These are phyloP conservation scores for Cephalopholis sonnerati DNA, from an alignment of 2,113 vertebrate species.

Conservation along the genomic window DNA sequence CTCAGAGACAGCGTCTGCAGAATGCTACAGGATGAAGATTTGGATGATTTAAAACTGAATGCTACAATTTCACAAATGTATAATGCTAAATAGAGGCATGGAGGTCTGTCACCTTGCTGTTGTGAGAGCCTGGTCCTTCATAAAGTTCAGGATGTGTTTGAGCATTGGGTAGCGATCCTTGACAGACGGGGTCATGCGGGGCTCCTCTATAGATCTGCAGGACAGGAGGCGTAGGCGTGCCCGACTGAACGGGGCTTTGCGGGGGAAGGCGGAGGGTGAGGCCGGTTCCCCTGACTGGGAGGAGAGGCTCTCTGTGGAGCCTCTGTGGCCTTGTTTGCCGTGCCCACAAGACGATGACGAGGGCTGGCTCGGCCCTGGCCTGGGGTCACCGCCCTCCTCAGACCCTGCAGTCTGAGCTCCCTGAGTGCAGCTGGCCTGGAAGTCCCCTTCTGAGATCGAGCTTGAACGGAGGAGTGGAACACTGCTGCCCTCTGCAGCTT, in stretches of 20 bases:
- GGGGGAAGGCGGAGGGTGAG: constrained; percentile 88
- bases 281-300: constrained; percentile 85
- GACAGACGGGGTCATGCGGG: constrained; percentile 85
- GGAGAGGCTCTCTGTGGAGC: constrained; percentile 78
- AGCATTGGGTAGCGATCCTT: constrained; percentile 92
- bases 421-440: constrained; percentile 82
- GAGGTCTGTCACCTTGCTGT: constrained; percentile 87
- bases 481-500: constrained; percentile 58
- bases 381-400: constrained; percentile 21
- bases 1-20: constrained; percentile 92
- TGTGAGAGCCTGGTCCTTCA: constrained; percentile 92
- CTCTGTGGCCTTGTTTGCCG: constrained; percentile 57
- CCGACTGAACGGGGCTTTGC: constrained; percentile 88
- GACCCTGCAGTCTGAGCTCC: constrained; percentile 50
- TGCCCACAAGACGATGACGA: constrained; percentile 51
- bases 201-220: constrained; percentile 93
- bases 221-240: constrained; percentile 95
- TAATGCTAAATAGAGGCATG: not conserved
- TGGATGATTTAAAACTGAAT: not conserved
- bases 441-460: constrained; percentile 86
- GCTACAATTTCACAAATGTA: not conserved
- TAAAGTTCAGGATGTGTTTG: constrained; percentile 91
- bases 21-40: constrained; percentile 82
- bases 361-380: constrained; percentile 43
- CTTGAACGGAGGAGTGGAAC: constrained; percentile 65